Evolutionary conservation across 2,888 invertebrate genomes (phyloP).

Genomic region (Eristalis tenax): DNA sequence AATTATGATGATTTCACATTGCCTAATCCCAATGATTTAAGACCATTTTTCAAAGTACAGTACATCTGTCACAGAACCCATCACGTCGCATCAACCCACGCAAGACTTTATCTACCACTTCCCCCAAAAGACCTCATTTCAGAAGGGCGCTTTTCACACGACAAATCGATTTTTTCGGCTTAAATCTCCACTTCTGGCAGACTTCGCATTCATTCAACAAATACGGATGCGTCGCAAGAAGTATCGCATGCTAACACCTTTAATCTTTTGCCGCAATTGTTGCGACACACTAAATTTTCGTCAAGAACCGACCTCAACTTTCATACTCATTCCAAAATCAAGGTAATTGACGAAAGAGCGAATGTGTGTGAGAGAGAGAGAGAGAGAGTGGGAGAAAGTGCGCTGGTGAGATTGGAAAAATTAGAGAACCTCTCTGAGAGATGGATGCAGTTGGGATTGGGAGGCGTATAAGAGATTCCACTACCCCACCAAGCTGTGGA

Average conservation of each 20-base stretch:
- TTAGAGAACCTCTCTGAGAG: neutral
- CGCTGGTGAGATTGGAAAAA: neutral
- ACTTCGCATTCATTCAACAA: slow-evolving; percentile 42
- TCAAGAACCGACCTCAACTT: slow-evolving; percentile 53
- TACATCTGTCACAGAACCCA: neutral
- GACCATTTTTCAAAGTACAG: neutral
- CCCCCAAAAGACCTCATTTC: neutral
- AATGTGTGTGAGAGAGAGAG: neutral
- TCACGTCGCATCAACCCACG: neutral
- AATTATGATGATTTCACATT: neutral
- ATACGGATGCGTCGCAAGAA: slow-evolving; percentile 19
- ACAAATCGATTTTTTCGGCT: slow-evolving; percentile 34
- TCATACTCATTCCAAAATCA: slow-evolving; percentile 62
- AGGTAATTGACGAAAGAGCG: slow-evolving; percentile 44
- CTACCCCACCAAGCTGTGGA: neutral
- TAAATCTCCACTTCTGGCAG: slow-evolving; percentile 29
- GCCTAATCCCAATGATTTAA: neutral
- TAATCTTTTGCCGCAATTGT: slow-evolving; percentile 66
- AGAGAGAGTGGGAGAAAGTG: neutral
- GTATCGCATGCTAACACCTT: slow-evolving; percentile 47
- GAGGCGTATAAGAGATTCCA: slow-evolving; percentile 50
- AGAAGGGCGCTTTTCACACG: neutral
- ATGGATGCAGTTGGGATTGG: neutral
- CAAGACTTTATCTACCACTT: neutral
- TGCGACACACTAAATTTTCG: slow-evolving; percentile 65